A percentile compares a stretch with the other conserved stretches of the same genome.
phyloP scores from a whole-genome alignment of 92 coral and sea anemone genomes.

The Porites cylindrica region DNA sequence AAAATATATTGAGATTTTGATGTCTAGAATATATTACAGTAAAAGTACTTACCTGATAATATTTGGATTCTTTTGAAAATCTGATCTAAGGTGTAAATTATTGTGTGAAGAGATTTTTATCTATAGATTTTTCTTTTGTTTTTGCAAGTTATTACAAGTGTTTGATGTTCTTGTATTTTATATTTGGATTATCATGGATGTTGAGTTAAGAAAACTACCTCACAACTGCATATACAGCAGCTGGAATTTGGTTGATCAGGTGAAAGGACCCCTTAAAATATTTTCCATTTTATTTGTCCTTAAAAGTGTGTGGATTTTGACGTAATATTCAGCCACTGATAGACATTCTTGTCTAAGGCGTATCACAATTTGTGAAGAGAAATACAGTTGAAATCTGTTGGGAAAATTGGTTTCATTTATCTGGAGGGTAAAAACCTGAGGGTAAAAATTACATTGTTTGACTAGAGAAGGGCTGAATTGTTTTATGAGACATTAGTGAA shows the following conservation, averaged over 20 bases:
- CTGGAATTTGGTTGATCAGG: not conserved
- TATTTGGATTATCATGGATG: constrained; percentile 9
- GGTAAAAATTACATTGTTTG: too few relatives aligned
- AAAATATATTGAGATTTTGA: not conserved
- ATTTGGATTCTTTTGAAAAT: too few relatives aligned
- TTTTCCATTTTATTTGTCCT: not conserved
- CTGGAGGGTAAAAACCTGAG: too few relatives aligned
- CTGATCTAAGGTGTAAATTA: not conserved
- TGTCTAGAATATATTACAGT: not conserved
- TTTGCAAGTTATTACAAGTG: not conserved
- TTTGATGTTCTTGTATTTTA: not conserved
- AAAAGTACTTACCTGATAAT: not conserved
- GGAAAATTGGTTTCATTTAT: not conserved
- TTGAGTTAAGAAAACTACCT: not conserved
- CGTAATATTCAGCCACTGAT: too few relatives aligned
- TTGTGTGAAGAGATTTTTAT: constrained; percentile 3
- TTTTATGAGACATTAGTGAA: too few relatives aligned
- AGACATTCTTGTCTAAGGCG: too few relatives aligned
- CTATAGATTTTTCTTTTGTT: not conserved
- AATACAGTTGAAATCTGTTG: not conserved
- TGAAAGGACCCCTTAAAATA: not conserved
- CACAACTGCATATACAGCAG: not conserved
- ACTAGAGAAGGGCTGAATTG: too few relatives aligned
- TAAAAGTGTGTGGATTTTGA: too few relatives aligned
- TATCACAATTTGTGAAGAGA: not conserved